A percentile compares a stretch with the other conserved stretches of the same genome.
Evolutionary conservation across 2,888 invertebrate species (phyloP).

Genomic region (Acholoe squamosa): DNA sequence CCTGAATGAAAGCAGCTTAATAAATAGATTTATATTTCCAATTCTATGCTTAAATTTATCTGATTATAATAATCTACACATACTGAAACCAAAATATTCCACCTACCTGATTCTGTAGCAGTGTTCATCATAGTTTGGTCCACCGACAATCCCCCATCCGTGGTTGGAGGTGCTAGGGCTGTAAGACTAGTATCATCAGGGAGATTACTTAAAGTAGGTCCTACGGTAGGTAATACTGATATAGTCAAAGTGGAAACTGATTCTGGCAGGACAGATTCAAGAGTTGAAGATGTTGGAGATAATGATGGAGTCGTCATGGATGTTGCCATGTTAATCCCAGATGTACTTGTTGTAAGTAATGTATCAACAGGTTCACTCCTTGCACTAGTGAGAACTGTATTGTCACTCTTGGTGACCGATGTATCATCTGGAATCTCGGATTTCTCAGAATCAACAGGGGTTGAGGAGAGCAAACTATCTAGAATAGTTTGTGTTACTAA

Average conservation of each 20-base stretch:
- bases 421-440: too few species aligned
- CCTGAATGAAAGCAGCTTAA: too few species aligned
- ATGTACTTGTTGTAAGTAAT: too few species aligned
- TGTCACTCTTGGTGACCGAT: too few species aligned
- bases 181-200: conserved; percentile 26
- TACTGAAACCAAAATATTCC: too few species aligned
- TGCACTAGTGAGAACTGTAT: too few species aligned
- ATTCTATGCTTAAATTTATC: not conserved
- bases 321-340: too few species aligned
- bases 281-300: not conserved
- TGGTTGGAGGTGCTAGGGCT: not conserved
- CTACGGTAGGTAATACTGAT: not conserved
- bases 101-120: conserved; percentile 8
- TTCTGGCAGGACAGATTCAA: not conserved
- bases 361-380: too few species aligned
- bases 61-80: not conserved
- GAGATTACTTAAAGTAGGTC: not conserved
- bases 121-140: not conserved
- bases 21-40: not conserved
- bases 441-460: too few species aligned
- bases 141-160: not conserved
- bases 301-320: not conserved
- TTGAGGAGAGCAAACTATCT: too few species aligned
- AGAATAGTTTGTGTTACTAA: too few species aligned
- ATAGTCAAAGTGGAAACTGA: not conserved